A percentile compares a stretch with the other conserved stretches of the same genome.
These are phyloP conservation scores for Speoplatyrhinus poulsoni DNA, from an alignment of 2,113 vertebrate species.

Conservation along the genomic window DNA sequence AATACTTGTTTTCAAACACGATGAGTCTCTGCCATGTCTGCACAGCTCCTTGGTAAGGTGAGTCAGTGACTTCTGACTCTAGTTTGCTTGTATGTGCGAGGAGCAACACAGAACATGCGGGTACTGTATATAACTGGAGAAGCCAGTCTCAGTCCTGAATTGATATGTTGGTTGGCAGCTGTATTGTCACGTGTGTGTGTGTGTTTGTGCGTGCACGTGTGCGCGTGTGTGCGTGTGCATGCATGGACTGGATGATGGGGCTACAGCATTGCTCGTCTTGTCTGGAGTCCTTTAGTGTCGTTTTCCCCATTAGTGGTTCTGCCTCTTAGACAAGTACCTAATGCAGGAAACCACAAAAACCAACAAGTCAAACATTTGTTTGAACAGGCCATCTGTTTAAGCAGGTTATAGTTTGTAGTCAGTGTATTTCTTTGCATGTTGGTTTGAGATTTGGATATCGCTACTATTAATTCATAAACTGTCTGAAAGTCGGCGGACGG, in stretches of 20 bases:
- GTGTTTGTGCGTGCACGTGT: neutral
- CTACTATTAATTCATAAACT: too few species aligned
- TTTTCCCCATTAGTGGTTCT: slow-evolving; percentile 81
- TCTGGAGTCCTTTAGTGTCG: slow-evolving; percentile 57
- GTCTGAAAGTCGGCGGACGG: too few species aligned
- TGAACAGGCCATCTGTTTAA: neutral
- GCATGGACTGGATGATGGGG: slow-evolving; percentile 46
- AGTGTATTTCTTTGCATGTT: too few species aligned
- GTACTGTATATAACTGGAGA: slow-evolving; percentile 23
- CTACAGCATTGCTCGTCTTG: slow-evolving; percentile 78
- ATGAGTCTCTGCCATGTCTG: neutral
- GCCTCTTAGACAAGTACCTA: slow-evolving; percentile 96
- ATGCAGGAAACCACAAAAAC: slow-evolving; percentile 45
- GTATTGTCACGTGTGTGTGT: slow-evolving; percentile 17
- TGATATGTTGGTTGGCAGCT: slow-evolving; percentile 12
- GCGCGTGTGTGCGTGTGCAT: slow-evolving; percentile 3
- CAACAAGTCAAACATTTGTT: neutral
- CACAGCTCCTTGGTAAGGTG: neutral
- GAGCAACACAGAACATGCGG: slow-evolving; percentile 47
- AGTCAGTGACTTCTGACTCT: slow-evolving; percentile 5
- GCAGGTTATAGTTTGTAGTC: too few species aligned
- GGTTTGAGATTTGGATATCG: too few species aligned
- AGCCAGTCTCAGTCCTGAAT: slow-evolving; percentile 44
- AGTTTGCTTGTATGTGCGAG: neutral
- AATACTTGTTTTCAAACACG: neutral